phyloP scores from a whole-genome alignment of 2,113 vertebrate genomes.

The Theropithecus gelada region DNA sequence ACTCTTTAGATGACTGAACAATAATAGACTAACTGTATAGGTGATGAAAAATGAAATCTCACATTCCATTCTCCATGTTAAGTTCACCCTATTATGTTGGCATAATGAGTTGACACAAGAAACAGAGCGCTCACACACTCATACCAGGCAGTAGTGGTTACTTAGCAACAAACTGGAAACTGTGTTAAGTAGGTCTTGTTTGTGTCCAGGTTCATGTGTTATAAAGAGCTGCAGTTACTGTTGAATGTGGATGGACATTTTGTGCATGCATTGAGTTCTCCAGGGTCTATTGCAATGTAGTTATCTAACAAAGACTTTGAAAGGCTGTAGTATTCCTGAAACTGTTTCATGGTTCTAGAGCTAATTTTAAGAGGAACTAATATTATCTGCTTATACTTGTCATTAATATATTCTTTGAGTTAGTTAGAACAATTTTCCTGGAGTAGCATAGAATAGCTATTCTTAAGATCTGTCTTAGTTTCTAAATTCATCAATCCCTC shows the following conservation, averaged over 20 bases:
- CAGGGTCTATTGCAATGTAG: too few species aligned
- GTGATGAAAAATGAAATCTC: not conserved
- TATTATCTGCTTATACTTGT: not conserved
- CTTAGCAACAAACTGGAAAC: slow-evolving; percentile 84
- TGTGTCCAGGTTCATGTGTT: slow-evolving; percentile 11
- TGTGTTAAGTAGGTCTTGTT: slow-evolving; percentile 63
- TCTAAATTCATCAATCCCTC: not conserved
- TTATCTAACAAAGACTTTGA: not conserved
- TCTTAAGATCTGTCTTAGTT: not conserved
- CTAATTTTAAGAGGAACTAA: not conserved
- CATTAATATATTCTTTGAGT: not conserved
- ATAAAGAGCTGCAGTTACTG: not conserved
- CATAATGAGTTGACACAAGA: slow-evolving; percentile 56
- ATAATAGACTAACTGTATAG: not conserved
- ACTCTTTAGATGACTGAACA: not conserved
- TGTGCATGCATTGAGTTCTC: not conserved
- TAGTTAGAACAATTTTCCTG: not conserved
- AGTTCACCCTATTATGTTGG: slow-evolving; percentile 62
- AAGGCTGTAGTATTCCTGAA: not conserved
- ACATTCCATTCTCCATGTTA: not conserved
- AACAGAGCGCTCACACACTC: slow-evolving; percentile 67
- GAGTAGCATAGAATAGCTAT: not conserved
- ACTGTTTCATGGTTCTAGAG: not conserved
- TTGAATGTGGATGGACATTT: not conserved
- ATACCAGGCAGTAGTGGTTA: slow-evolving; percentile 76